Evolutionary conservation across 2,888 invertebrate genomes (phyloP), one percentile per base, ranked within the genome.

Genomic region (Dryadula phaetusa): DNA sequence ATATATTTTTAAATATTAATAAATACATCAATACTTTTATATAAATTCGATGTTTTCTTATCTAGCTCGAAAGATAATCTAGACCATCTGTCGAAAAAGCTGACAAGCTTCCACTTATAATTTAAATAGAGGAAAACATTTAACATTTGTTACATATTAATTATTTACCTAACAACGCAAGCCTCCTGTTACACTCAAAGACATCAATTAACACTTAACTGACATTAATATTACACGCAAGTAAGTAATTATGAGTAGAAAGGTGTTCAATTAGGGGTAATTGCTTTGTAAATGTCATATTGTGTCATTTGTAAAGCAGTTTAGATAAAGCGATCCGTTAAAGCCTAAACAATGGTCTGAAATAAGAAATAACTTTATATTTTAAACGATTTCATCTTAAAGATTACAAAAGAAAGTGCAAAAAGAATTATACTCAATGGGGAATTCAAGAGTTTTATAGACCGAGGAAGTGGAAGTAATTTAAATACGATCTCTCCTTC

Each of bases 191-290:
- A 3, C n/a, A 16, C 10, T 16, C 10, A 28, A 16, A 32, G 16
- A 32, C 16, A 28, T 16, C 28, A 16, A 32, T 52, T 52, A 52
- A 16, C 22, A 5, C 40, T 40, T 54, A 16, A 52, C 28, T 10
- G 4, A 5, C 4, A 25, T 40, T 40, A 56, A 2, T n/a, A 40
- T n/a, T 32, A 22, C 22, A 14, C 14, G 2, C 22, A 18, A 18
- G 6, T 37, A 25, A 22, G n/a, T 56, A 37, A 37, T 56, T 56
- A 25, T 18, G 6, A 32, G 28, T 52, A 32, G 16, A 52, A 56
- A 40, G 22, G 40, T 56, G 22, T 25, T 40, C 54, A 56, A 56
- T 56, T 37, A 40, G 54, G 22, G 54, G 10, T 56, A 56, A 56
- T 56, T n/a, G 54, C 37, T 56, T 56, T 40, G 37, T 22, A 54